Base-by-base conservation (phyloP, 2,797 vertebrate species). In the Astyanax mexicanus region DNA sequence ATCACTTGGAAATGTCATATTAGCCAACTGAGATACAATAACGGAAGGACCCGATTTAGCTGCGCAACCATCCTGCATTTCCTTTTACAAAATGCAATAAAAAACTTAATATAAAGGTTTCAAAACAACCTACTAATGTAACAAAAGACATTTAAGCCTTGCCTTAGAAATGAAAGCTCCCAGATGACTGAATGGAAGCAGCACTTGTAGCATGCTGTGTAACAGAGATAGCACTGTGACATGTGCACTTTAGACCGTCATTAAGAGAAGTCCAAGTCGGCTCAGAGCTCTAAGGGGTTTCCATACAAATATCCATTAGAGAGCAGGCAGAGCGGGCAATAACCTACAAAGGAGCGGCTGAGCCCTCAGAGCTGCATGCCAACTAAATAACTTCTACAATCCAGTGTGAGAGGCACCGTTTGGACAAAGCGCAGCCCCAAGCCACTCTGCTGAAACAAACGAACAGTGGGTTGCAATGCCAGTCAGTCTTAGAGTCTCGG, bases 401-500 rank as follows among this genome's bases (percentile, higher is more conserved):
- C 21, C 47, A 42, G 19, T n/a, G 38, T 64, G 58, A 29, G 49
- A 52, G 4, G 40, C 29, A 45, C 38, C 9, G 19, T 32, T 61
- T 40, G 29, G 19, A 65, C 17, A 64, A 55, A 77, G 40, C 0
- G 37, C 42, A 5, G 49, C 38, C 57, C 64, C 55, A 76, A 69
- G 60, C 8, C 8, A 9, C 25, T 35, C 17, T 54, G 25, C 17
- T 8, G 57, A 68, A 69, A 15, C 35, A 69, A 75, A 40, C 32
- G n/a, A 1, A 42, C 54, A 75, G 3, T 35, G 25, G 27, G 25
- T 11, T 21, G 44, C 44, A 51, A 40, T 61, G 65, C 54, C 45
- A 69, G 45, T 40, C 27, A 47, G 55, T 68, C 64, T 40, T 60
- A 47, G 40, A 45, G 62, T 42, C 40, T 66, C 23, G 47, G 42